phyloP scores from a whole-genome alignment of 2,797 vertebrate species.

The Pangasius krempfi region DNA sequence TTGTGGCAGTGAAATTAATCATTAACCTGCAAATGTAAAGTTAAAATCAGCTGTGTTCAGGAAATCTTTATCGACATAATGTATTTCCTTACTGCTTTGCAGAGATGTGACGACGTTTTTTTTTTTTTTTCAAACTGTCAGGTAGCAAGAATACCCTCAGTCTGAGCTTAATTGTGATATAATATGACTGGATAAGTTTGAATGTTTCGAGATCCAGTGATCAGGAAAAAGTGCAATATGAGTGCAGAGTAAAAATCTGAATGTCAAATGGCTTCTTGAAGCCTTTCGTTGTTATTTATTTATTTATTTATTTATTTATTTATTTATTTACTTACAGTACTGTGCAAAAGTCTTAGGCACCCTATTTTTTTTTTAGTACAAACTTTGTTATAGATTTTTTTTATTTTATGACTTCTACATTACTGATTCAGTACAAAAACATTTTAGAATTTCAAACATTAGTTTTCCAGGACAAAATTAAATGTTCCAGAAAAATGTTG shows the following conservation, averaged over 20 bases:
- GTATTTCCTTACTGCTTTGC: background rate
- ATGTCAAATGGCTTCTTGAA: background rate
- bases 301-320: background rate
- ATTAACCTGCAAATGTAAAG: conserved; percentile 7
- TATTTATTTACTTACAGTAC: background rate
- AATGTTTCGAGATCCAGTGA: background rate
- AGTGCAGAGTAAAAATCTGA: background rate
- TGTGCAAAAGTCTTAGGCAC: too few relatives aligned
- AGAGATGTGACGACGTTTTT: background rate
- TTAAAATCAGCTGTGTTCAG: background rate
- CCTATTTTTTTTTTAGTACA: too few relatives aligned
- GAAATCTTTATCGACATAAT: background rate
- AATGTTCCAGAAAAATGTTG: too few relatives aligned
- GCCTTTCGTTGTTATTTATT: background rate
- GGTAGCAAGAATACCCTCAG: background rate
- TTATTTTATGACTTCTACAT: too few relatives aligned
- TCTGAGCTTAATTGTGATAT: background rate
- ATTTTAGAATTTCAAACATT: too few relatives aligned
- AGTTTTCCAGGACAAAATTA: too few relatives aligned
- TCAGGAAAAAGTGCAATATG: background rate
- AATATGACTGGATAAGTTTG: background rate
- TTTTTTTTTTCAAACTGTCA: background rate
- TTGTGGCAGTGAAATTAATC: conserved; percentile 6
- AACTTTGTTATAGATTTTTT: too few relatives aligned
- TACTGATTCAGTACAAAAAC: too few relatives aligned